Evolutionary conservation across 1,140 invertebrate genomes (phyloP).

Genomic region (Eufriesea mexicana): DNA sequence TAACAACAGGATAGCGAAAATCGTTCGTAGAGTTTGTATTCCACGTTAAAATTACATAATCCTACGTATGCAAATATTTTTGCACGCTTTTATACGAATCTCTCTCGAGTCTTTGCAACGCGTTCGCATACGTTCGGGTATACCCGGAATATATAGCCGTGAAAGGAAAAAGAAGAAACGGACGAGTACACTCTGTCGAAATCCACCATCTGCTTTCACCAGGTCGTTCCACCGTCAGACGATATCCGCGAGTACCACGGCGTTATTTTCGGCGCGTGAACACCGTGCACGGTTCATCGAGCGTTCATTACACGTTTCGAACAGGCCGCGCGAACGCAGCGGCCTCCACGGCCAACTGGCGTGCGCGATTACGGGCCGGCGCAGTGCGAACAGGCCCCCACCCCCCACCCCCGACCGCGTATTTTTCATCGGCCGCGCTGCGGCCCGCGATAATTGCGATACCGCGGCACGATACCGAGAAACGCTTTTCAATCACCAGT

Average conservation of each 20-base stretch:
- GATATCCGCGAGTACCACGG: slow-evolving; percentile 25
- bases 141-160: no score
- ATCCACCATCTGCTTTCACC: neutral
- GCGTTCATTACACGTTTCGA: slow-evolving; percentile 44
- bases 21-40: no score
- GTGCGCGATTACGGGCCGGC: slow-evolving; percentile 1
- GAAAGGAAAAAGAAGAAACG: no score
- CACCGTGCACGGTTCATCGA: slow-evolving; percentile 40
- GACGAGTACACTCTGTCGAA: no score
- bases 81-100: no score
- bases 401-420: slow-evolving; percentile 5
- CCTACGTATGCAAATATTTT: no score
- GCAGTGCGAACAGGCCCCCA: neutral
- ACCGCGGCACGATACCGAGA: slow-evolving; percentile 50
- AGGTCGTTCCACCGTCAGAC: neutral
- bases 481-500: slow-evolving; percentile 53
- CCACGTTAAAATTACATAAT: no score
- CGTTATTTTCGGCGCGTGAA: slow-evolving; percentile 25
- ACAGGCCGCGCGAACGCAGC: slow-evolving; percentile 15
- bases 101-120: no score
- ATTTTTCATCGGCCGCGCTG: slow-evolving; percentile 34
- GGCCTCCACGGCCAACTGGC: neutral
- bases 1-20: no score
- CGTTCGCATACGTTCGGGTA: no score
- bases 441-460: slow-evolving; percentile 47